Conservation (phyloP, 2,797 vertebrate genomes). For the Cuculus canorus region DNA sequence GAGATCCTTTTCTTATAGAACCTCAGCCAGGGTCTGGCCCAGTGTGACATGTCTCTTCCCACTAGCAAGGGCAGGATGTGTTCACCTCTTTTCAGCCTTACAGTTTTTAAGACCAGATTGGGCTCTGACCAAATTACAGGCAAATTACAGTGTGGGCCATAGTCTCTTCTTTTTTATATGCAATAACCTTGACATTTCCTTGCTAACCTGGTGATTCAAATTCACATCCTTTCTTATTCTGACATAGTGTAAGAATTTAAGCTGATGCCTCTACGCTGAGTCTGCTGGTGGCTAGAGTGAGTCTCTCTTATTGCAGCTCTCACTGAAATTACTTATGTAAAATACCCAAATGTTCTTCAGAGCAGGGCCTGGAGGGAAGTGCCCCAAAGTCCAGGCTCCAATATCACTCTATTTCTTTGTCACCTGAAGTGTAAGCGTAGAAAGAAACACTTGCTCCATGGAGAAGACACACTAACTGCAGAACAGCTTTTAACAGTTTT, state of each 20-base stretch:
- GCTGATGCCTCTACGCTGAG: not conserved
- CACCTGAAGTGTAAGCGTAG: not conserved
- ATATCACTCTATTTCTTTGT: not conserved
- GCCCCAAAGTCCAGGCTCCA: not conserved
- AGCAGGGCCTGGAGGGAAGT: not conserved
- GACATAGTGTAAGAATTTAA: not conserved
- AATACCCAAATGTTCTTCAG: not conserved
- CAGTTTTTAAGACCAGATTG: not conserved
- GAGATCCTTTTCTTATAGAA: not conserved
- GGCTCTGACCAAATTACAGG: not conserved
- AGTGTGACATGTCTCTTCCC: rapidly evolving
- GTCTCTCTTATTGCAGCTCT: not conserved
- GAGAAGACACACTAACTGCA: not conserved
- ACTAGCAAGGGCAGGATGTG: not conserved
- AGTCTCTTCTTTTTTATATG: not conserved
- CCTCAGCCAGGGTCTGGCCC: not conserved
- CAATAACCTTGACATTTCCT: slow-evolving; percentile 9
- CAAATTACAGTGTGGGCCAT: not conserved
- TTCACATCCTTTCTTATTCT: slow-evolving; percentile 1
- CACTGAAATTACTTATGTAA: not conserved
- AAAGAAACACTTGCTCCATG: not conserved
- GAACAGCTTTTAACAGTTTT: not conserved
- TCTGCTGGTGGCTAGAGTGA: not conserved
- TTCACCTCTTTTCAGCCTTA: not conserved
- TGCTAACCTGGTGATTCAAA: not conserved